phyloP scores from a whole-genome alignment of 2,888 invertebrate species.

The Thymelicus lineola region DNA sequence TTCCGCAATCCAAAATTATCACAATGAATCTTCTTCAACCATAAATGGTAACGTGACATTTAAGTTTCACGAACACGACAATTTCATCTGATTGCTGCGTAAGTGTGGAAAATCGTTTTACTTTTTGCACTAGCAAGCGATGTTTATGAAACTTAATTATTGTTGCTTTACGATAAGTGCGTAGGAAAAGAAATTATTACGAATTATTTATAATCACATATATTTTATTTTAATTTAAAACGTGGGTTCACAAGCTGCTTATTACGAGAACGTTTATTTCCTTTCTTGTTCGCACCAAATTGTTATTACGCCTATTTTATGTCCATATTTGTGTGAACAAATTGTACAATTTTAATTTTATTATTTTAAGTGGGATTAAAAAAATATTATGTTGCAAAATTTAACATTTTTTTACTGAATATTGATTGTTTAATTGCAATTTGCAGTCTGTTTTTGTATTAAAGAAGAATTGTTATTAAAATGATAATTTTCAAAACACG shows the following conservation, averaged over 20 bases:
- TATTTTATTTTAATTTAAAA: constrained; percentile 25
- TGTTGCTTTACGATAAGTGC: constrained; percentile 33
- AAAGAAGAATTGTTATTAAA: too few relatives aligned
- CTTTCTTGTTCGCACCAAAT: constrained; percentile 6
- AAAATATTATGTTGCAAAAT: not conserved
- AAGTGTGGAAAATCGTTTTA: constrained; percentile 30
- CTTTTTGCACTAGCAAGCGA: constrained; percentile 34
- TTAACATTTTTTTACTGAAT: too few relatives aligned
- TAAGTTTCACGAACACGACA: constrained; percentile 40
- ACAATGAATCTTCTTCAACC: constrained; percentile 30
- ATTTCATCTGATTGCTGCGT: constrained; percentile 40
- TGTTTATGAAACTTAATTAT: constrained; percentile 34
- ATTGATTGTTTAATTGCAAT: too few relatives aligned
- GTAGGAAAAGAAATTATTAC: constrained; percentile 24
- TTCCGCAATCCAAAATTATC: constrained; percentile 24
- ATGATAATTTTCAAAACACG: too few relatives aligned
- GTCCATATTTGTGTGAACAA: constrained; percentile 1
- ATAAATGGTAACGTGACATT: constrained; percentile 40
- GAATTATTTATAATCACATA: constrained; percentile 31
- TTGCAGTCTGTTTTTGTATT: too few relatives aligned
- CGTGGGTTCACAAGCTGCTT: not conserved
- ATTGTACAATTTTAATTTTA: not conserved
- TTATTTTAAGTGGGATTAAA: not conserved
- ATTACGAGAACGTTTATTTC: constrained; percentile 16
- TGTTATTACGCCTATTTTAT: constrained; percentile 1